Base-by-base conservation (phyloP, 2,888 invertebrate genomes). In the Patella pellucida region DNA sequence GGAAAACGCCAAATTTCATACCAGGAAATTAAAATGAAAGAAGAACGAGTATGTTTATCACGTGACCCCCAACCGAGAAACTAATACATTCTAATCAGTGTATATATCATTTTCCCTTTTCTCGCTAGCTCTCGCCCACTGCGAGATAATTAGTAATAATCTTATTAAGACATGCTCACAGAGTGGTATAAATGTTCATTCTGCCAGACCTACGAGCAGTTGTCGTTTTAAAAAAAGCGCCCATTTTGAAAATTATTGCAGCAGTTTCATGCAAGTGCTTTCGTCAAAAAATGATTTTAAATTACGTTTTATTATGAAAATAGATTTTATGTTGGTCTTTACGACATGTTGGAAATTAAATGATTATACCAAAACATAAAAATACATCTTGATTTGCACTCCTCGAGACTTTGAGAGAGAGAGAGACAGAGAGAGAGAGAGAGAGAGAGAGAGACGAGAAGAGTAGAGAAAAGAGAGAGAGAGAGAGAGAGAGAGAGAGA, bases 381-480 rank as follows among this genome's bases (percentile, higher is more conserved):
- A 41, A 41, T 9, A 9, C 4, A 4, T 31, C 4, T 31, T 41
- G 41, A 7, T 41, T 41, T 41, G 41, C 1, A 41, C 41, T 41
- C 41, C 7, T 31, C 4, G 2, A n/a, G n/a, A n/a, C 3, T 27
- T 27, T 27, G 12, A 14, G 3, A n/a, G 23, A 27, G 31, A 52
- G 73, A 23, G 31, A 15, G 12, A 15, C 14, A 23, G 50, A n/a
- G 72, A 27, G 62, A 56, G 56, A 72, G 2, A 72, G 16, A 56
- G 11, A 56, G 31, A 15, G 27, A 41, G 11, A 52, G 71, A 71
- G 23, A 16, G 54, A 52, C n/a, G 71, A 27, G 16, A 56, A 56
- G 56, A 56, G 56, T n/a, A 69, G 41, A 54, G 62, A 72, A n/a
- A n/a, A n/a, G n/a, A n/a, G 23, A 16, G 54, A 52, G 71, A 27